Base-by-base conservation (phyloP, 2,797 vertebrate species). In the Phrynocephalus forsythii region DNA sequence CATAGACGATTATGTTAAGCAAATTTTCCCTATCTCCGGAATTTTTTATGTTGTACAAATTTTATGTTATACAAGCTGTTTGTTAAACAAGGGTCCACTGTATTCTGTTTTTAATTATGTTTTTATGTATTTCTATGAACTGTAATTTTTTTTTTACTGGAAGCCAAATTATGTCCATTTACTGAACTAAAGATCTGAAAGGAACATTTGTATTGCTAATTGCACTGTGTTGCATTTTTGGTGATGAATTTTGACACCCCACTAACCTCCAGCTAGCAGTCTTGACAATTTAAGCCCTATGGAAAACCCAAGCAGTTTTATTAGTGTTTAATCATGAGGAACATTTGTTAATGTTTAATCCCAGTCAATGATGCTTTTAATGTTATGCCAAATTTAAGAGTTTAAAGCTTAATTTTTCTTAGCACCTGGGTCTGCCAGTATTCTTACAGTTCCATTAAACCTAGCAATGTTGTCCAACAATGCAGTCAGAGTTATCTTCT, bases 401-500 rank as follows among this genome's bases (percentile, higher is more conserved):
- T 90, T 13, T 89, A 77, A 67, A 30, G 78, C 3, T 83, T 88
- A 2, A 83, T 85, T 92, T 89, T 9, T 89, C 52, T 92, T 66
- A 85, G n/a, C 50, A 78, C 1, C 86, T 86, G 87, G 69, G 91
- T 86, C 38, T n/a, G 3, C 89, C 16, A 77, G 77, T 90, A 91
- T 16, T 30, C 16, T 28, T 85, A 78, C 60, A 83, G 9, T 82
- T 89, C 85, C 68, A 81, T 79, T 73, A 92, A 91, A 79, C 81
- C 5, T 90, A 93, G 86, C 83, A 92, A 94, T 86, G 50, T 28
- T 75, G 88, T 44, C 78, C 71, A 85, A 60, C 15, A 16, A 82
- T 91, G 92, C 86, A 91, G 87, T 85, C 87, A 91, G 80, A 52
- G 20, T 91, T 77, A 60, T 83, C 68, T 63, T 33, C 38, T 6